Conservation (phyloP, 2,113 vertebrate species). For the Centrocercus urophasianus region DNA sequence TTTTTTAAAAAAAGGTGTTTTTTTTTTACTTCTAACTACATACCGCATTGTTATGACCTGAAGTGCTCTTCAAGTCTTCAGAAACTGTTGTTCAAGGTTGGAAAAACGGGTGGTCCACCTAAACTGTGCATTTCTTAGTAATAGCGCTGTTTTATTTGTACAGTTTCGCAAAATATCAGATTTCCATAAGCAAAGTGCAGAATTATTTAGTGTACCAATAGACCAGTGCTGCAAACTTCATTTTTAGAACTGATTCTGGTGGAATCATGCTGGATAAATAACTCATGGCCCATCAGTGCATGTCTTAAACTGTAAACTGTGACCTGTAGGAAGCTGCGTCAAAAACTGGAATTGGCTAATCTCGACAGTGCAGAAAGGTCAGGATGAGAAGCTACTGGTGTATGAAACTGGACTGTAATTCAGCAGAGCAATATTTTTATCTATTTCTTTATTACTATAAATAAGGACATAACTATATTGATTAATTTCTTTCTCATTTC, state of each 20-base stretch:
- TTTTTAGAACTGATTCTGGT: not conserved
- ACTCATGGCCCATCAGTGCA: accelerated
- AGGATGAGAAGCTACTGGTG: not conserved
- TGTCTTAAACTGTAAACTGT: not conserved
- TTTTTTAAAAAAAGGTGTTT: too few relatives aligned
- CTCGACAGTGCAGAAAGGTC: not conserved
- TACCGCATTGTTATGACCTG: not conserved
- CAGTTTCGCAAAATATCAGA: not conserved
- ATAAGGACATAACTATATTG: not conserved
- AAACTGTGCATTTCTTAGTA: not conserved
- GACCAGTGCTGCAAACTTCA: not conserved
- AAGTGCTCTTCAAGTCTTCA: not conserved
- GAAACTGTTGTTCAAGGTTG: not conserved
- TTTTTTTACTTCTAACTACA: not conserved
- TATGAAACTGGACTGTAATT: not conserved
- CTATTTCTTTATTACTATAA: not conserved
- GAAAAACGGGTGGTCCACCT: not conserved
- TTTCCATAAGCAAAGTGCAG: not conserved
- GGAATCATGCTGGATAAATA: not conserved
- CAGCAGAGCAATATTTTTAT: not conserved
- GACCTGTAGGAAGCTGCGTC: not conserved
- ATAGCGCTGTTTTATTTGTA: not conserved
- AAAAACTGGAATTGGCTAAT: not conserved
- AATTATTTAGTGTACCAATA: not conserved
- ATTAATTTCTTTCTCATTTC: not conserved